These are phyloP conservation scores for Abscondita cerata DNA, from an alignment of 2,888 invertebrate genomes.

Conservation along the genomic window DNA sequence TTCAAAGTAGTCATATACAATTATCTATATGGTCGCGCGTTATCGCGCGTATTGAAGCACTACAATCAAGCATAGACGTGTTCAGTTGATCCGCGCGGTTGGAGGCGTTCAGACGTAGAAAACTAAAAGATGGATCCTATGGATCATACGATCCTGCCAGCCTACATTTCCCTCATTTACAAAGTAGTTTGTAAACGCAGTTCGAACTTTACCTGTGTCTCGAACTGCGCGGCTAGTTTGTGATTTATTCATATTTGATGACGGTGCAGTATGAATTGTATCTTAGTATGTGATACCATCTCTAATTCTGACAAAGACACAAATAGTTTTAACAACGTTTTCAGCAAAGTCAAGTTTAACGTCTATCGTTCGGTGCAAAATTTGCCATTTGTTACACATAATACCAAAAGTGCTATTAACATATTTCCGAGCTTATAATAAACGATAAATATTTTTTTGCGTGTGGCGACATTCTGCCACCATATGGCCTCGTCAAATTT, in stretches of 20 bases:
- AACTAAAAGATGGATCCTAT: too few species aligned
- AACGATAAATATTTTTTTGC: neutral
- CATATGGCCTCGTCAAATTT: neutral
- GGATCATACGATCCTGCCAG: neutral
- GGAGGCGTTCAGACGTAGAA: too few species aligned
- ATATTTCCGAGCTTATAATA: conserved; percentile 1
- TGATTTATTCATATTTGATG: neutral
- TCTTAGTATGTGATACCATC: neutral
- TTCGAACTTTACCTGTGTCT: neutral
- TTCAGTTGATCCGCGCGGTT: too few species aligned
- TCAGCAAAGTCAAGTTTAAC: neutral
- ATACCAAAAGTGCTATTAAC: neutral
- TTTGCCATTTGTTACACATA: conserved; percentile 11
- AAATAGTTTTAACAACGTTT: neutral
- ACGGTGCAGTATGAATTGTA: neutral
- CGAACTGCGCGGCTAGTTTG: neutral
- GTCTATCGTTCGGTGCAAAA: conserved; percentile 7
- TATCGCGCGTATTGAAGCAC: too few species aligned
- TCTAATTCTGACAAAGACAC: neutral
- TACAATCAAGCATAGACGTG: too few species aligned
- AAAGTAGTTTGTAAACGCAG: neutral
- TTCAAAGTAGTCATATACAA: too few species aligned
- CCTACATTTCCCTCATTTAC: neutral
- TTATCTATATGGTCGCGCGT: too few species aligned
- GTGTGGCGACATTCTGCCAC: neutral